A percentile compares a stretch with the other conserved stretches of the same genome.
phyloP scores from a whole-genome alignment of 2,113 vertebrate species.

The Alethe castanea region DNA sequence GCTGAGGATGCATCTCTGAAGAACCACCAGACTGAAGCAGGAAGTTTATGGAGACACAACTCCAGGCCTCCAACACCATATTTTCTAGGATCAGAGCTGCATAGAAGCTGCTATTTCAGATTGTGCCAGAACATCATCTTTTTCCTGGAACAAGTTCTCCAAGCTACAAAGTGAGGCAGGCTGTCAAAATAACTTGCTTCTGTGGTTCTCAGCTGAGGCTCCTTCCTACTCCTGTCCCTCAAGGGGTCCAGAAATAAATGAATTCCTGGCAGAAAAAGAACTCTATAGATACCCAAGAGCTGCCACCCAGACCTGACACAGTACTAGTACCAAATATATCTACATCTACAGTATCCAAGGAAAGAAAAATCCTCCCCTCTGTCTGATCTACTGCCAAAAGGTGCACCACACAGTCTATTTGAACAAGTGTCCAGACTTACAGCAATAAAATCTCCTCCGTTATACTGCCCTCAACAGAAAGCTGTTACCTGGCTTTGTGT shows the following conservation, averaged over 20 bases:
- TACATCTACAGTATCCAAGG: background rate
- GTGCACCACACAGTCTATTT: background rate
- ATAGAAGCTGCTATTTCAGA: background rate
- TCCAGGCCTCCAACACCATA: background rate
- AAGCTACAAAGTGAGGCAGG: background rate
- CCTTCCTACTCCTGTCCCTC: background rate
- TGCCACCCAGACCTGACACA: background rate
- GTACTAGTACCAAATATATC: background rate
- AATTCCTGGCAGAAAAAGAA: background rate
- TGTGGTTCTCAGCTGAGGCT: background rate
- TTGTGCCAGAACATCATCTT: background rate
- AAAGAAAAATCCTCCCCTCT: background rate
- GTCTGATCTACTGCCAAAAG: background rate
- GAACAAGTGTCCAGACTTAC: background rate
- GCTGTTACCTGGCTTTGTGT: background rate
- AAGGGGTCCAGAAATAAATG: background rate
- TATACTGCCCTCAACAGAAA: background rate
- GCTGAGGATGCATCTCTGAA: background rate
- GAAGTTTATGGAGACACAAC: background rate
- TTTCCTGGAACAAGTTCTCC: background rate
- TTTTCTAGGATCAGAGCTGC: background rate
- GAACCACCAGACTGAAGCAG: background rate
- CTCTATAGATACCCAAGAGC: background rate
- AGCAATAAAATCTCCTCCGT: background rate
- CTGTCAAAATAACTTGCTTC: background rate